Conservation (phyloP, 2,113 vertebrate genomes). For the Macrotis lagotis region DNA sequence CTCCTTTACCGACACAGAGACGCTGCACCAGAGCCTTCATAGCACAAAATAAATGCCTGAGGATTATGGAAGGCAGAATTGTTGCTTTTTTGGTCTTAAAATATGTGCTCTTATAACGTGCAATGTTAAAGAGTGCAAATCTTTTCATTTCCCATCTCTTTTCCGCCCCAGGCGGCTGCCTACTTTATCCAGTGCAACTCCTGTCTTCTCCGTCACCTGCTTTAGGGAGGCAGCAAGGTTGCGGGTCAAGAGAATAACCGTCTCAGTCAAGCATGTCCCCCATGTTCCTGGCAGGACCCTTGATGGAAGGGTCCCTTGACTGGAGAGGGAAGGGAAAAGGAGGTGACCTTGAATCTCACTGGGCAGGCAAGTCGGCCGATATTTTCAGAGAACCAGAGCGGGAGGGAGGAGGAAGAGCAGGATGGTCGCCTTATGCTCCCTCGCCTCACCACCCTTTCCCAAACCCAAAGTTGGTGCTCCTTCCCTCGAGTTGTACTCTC, state of each 20-base stretch:
- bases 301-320: not conserved
- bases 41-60: not conserved
- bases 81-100: not conserved
- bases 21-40: not conserved
- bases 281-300: not conserved
- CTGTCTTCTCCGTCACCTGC: not conserved
- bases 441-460: not conserved
- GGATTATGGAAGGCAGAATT: not conserved
- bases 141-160: not conserved
- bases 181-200: not conserved
- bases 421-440: not conserved
- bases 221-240: not conserved
- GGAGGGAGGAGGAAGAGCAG: not conserved
- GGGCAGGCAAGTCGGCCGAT: not conserved
- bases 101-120: not conserved
- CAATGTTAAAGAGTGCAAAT: not conserved
- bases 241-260: not conserved
- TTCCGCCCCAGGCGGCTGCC: too few species aligned
- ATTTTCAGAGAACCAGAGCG: not conserved
- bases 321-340: not conserved
- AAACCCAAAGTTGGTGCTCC: not conserved
- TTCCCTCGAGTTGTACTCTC: not conserved
- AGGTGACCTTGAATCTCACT: slow-evolving; percentile 18
- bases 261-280: not conserved
- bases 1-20: not conserved